Evolutionary conservation across 2,797 vertebrate species (phyloP), one percentile per base, ranked within the genome.

Genomic region (Gobio occitaniae): DNA sequence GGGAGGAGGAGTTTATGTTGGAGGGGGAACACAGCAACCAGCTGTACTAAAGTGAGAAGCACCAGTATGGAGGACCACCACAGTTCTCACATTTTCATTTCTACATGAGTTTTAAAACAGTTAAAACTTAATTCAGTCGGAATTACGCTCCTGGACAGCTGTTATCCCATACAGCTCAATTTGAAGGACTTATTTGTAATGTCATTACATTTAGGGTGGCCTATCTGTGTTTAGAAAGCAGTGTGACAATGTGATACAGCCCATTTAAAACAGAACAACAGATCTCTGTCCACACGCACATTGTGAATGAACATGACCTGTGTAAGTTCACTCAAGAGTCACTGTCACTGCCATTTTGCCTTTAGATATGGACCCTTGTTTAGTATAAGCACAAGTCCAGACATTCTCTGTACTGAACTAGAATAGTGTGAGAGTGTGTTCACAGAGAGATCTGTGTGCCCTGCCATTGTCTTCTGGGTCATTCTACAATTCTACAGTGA

Each of bases 11-110:
- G 38, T 84, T 69, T 83, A 54, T 80, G 75, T 71, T 80, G 3
- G 41, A 52, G n/a, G 54, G 89, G 74, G 61, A 79, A 61, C 21
- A 47, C 41, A 48, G 79, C 74, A 72, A 88, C 84, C 91, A 91
- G 89, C 91, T 91, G 91, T 86, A 91, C 83, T 84, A 84, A 83
- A 91, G 70, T 91, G 80, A 90, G 78, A 87, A 88, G 88, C 76
- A 91, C 89, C 81, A 94, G 95, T 97, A 96, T 92, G 92, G 96
- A 97, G 97, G 97, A 97, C 95, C 93, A 87, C 91, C 93, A 95
- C 96, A 96, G 94, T 97, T 97, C 95, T 94, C 92, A 92, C 88
- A 88, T 92, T 93, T 95, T 95, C 94, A 95, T 93, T 94, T 93
- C 90, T 68, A 38, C 19, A n/a, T 38, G 8, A 47, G 54, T 17